Base-by-base conservation (phyloP, 2,797 vertebrate species). In the Leucoraja ocellata region DNA sequence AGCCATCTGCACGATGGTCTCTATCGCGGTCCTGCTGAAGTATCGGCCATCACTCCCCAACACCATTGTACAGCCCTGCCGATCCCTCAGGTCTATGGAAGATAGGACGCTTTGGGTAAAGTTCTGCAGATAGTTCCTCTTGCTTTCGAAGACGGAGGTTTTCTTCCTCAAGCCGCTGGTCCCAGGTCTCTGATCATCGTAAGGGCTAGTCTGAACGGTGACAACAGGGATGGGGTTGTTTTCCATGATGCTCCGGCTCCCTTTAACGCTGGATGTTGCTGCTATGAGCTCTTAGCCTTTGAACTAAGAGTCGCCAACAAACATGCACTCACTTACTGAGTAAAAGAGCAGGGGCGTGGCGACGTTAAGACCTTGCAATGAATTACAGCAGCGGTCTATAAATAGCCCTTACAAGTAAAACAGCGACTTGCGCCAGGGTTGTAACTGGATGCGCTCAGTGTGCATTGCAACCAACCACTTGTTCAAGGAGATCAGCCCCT, bases 11-110 rank as follows among this genome's bases (percentile, higher is more conserved):
- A 99, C 98, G 93, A 99, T 98, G 93, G 98, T 96, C 95, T 99
- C 98, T 10, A 97, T 98, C 94, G 98, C 98, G 2, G 97, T 96
- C 94, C 95, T 95, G 97, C 98, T 98, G 96, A 99, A 99, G 96
- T 98, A 98, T 95, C 99, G 97, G 94, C 99, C 98, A 95, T 99
- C 99, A 95, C 98, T 98, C 94, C 98, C 99, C 95, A 99, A 98
- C 95, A 99, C 98, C 98, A 99, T 98, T 94, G 99, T 99, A 95
- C 98, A 99, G 94, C 98, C 99, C 96, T 99, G 98, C 9, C 99
- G 97, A 95, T 99, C 99, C 94, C 98, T 96, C 94, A 99, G 97
- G 96, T 99, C 98, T 83, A 99, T 98, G 95, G 98, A 99, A 74
- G 98, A 99, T 95, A 99, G 94, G 39, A 99, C 95, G 94, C 98